These are phyloP conservation scores for Garrulus glandarius DNA, from an alignment of 2,797 vertebrate genomes.

Conservation along the genomic window DNA sequence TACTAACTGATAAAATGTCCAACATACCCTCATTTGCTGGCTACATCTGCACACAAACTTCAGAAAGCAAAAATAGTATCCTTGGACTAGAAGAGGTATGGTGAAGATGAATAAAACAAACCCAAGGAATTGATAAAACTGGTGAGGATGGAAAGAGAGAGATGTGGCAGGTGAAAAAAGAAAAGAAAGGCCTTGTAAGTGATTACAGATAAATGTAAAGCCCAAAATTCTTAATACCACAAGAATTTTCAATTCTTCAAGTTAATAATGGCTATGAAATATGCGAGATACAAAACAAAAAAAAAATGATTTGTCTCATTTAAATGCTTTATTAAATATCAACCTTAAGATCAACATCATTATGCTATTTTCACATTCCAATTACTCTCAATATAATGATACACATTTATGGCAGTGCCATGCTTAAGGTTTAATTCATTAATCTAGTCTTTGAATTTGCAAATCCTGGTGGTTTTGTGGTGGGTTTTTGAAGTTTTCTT, in stretches of 20 bases:
- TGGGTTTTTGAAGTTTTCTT: not conserved
- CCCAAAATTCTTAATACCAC: not conserved
- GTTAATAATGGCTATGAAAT: not conserved
- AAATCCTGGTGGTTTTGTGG: not conserved
- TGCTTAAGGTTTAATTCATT: not conserved
- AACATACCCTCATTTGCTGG: not conserved
- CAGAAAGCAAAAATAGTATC: not conserved
- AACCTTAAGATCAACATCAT: not conserved
- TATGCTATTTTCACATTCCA: not conserved
- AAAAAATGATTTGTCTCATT: not conserved
- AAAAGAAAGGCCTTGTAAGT: not conserved
- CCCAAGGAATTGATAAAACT: not conserved
- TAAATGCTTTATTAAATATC: not conserved
- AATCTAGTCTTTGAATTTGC: not conserved
- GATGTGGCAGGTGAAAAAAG: not conserved
- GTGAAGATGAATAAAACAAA: not conserved
- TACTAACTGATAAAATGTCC: not conserved
- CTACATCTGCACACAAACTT: not conserved
- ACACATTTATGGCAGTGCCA: not conserved
- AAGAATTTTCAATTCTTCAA: not conserved
- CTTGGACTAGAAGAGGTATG: not conserved
- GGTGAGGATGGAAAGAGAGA: not conserved
- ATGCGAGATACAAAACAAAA: not conserved
- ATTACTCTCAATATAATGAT: not conserved
- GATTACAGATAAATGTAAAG: not conserved